These are phyloP conservation scores for Cyrtodaria siliqua DNA, from an alignment of 2,888 invertebrate species.

Conservation along the genomic window DNA sequence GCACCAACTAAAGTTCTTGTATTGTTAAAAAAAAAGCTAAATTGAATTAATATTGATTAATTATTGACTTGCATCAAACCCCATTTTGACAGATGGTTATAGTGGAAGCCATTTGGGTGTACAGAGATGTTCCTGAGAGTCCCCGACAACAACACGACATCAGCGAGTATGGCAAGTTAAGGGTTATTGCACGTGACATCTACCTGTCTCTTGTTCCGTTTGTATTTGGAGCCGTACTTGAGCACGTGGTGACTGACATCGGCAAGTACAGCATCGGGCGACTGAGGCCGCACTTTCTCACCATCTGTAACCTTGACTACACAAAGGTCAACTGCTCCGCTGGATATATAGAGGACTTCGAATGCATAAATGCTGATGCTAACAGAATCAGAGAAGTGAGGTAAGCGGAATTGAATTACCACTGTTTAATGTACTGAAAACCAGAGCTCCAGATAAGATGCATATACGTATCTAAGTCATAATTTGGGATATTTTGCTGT, in stretches of 20 bases:
- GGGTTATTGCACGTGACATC: conserved; percentile 87
- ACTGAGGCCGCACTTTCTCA: conserved; percentile 97
- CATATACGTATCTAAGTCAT: too few relatives aligned
- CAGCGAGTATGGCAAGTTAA: conserved; percentile 87
- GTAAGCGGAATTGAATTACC: too few relatives aligned
- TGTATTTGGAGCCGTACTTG: conserved; percentile 94
- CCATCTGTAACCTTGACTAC: conserved; percentile 92
- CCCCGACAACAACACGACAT: conserved; percentile 30
- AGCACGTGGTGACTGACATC: conserved; percentile 95
- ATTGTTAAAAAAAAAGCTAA: too few relatives aligned
- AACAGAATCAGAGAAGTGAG: conserved; percentile 74
- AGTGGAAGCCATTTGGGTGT: conserved; percentile 50
- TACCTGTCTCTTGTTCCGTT: conserved; percentile 87
- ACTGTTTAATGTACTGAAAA: too few relatives aligned
- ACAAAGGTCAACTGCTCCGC: conserved; percentile 56
- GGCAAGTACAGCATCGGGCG: conserved; percentile 97
- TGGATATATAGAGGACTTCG: conserved; percentile 72
- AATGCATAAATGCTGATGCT: conserved; percentile 68
- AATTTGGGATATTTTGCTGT: too few relatives aligned
- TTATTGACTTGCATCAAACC: too few relatives aligned
- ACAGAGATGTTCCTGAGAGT: conserved; percentile 2
- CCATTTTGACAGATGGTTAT: conserved; percentile 55
- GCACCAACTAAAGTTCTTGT: too few relatives aligned
- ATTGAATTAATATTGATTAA: too few relatives aligned
- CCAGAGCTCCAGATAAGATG: too few relatives aligned